Base-by-base conservation (phyloP, 1,140 invertebrate species). In the Ganaspis sp. region DNA sequence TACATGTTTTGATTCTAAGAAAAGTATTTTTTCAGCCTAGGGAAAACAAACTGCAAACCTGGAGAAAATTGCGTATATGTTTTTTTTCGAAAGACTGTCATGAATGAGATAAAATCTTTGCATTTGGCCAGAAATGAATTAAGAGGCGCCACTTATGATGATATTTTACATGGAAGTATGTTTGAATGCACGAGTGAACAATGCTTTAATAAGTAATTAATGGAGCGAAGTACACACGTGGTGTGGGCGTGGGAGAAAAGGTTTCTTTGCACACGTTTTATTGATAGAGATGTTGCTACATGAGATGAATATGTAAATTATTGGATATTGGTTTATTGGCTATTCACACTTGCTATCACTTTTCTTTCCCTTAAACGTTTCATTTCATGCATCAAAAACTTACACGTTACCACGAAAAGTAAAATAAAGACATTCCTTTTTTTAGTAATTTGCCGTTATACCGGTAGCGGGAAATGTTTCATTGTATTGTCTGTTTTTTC, bases 101-200 rank as follows among this genome's bases (percentile, higher is more conserved):
- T 64, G 58, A 64, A 64, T 64, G 58, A 64, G 58, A 64, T 64
- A 64, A 64, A 64, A 64, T 17, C 58, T 64, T 23, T 64, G 23
- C 26, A 29, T 64, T 11, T 64, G 58, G 29, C 58, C 58, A 64
- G 23, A 64, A 64, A 26, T 64, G 58, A 64, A 64, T 64, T 64
- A 64, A 64, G 58, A 29, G 23, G 58, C 58, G 58, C 26, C 58
- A 64, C 58, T 64, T 64, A 64, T 26, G 23, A 15, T n/a, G 58
- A 64, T 64, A 64, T 21, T 12, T 64, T 64, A 64, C 58, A 64
- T 29, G 58, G 58, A 64, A 64, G 58, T 64, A 26, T 64, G 58
- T 64, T 29, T 64, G 58, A 64, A 34, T 26, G 58, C 58, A 64
- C 58, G 58, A 64, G 29, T 64, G 58, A 23, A 64, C 58, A 64